Base-by-base conservation (phyloP, 2,113 vertebrate species). In the Acrocephalus kingi region DNA sequence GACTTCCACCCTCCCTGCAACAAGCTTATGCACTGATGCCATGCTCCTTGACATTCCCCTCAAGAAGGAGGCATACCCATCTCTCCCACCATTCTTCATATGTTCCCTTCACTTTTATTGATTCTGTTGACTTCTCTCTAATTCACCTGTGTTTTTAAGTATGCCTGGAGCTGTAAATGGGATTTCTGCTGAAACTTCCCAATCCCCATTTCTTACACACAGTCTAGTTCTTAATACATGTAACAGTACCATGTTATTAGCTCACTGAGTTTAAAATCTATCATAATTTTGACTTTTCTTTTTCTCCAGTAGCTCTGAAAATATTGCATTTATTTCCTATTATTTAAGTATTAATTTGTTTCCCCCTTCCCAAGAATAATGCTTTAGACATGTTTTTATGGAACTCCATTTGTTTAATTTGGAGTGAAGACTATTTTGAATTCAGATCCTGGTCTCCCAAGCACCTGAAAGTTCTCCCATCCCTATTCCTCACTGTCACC, bases 31-130 rank as follows among this genome's bases (percentile, higher is more conserved):
- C 10, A 8, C 51, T 52, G 49, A 31, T 24, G 24, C 21, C 0
- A 0, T 51, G 23, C 4, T 31, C 39, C 24, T 33, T 9, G 4
- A 41, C 12, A 5, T 39, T 71, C 10, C 21, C 31, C 6, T 55
- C 25, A 12, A 51, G 71, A 39, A 79, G 45, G 10, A 35, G 8
- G 61, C 30, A 64, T 22, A 8, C 41, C 33, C 21, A 17, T 56
- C 15, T 88, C 39, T 82, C 27, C 18, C 52, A 59, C 18, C 12
- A 28, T 55, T 82, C 52, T 72, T 58, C 4, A 1, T 23, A 14
- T 1, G 1, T 41, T 89, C 24, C 51, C 71, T 76, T 9, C 58
- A 41, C 17, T 81, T 61, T 5, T 19, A 30, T 73, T 52, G 27
- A 30, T 81, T 66, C 33, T 19, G 52, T 61, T 25, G 3, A 41